Base-by-base conservation (phyloP, 1,140 invertebrate genomes). In the Paralvinella palmiformis region DNA sequence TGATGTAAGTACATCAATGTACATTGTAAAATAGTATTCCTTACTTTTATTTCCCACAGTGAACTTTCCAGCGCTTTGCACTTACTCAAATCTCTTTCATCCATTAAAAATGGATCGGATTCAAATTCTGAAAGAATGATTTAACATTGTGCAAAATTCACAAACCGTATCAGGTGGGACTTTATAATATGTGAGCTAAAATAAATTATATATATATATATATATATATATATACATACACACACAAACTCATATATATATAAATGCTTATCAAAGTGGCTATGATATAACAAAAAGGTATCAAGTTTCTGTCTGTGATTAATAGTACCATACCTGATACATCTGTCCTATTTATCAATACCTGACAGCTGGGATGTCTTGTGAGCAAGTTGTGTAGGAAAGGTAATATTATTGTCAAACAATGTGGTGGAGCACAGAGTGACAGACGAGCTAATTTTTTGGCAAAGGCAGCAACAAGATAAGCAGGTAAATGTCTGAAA, bases 401-500 rank as follows among this genome's bases (percentile, higher is more conserved):
- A 22, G 88, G 85, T 64, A 94, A 82, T 68, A 96, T 85, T 24
- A 91, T 86, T 6, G 86, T 80, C 24, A 92, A 86, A 74, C 91
- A 89, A 65, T 89, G 87, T 0, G 91, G 85, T 20, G 90, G 88
- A 27, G 92, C 92, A 29, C 88, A 82, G 2, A 98, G 81, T 15
- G 88, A 85, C 37, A 98, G 81, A 10, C 94, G 86, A 0, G 92
- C 85, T 41, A 96, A 79, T 60, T 90, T 86, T 81, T 98, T 98
- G 3, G 88, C 87, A 82, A 98, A 98, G 2, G 94, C 91, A 0
- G 92, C 95, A 7, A 96, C 92, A 59, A 97, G 77, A 68, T 88
- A 87, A 73, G 94, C 89, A 0, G 94, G 92, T 64, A 98, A 83
- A 84, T 97, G 92, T 0, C 91, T 92, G 75, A 27, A n/a, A n/a